Evolutionary conservation across 2,888 invertebrate species (phyloP), one percentile per base, ranked within the genome.

Genomic region (Syrista parreyssii): DNA sequence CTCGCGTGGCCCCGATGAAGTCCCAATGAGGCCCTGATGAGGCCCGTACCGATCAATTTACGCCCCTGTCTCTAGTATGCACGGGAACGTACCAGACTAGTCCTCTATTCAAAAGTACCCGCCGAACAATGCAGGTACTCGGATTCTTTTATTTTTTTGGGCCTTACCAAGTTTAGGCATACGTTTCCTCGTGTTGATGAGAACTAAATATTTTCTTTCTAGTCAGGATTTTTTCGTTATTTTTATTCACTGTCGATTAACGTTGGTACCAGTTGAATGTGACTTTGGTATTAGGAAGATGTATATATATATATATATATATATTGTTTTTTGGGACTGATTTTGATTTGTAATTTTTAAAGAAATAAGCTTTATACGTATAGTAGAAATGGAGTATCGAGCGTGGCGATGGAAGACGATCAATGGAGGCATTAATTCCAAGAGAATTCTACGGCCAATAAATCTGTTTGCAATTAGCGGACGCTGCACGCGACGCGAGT

Each of bases 391-490:
- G 55, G 55, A 55, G 23, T 55, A 55, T 55, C 55, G 55, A 55
- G 2, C 55, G 55, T 55, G 55, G 55, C 55, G 55, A 55, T 55
- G 55, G 55, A 23, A 55, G 55, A 55, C 71, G 74, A 30, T 74
- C 74, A 34, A 33, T 34, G 74, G n/a, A 35, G 33, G 68, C 72
- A 76, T 73, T 73, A 35, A 76, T 78, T 77, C 36, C 73, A 75
- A 76, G 72, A 68, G 78, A 80, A 81, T 81, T 81, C 79, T 81
- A 81, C 80, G 84, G 82, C 84, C 87, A 86, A 91, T 91, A 91
- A 91, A 91, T 91, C 90, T 89, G 84, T 90, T 91, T 89, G 91
- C 89, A 91, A 91, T 91, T 91, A 91, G 89, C 88, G 81, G 78
- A 81, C 85, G 82, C 86, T 85, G 87, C 91, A 88, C 88, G 88